Base-by-base conservation (phyloP, 2,113 vertebrate species). In the Tetraodon nigroviridis region DNA sequence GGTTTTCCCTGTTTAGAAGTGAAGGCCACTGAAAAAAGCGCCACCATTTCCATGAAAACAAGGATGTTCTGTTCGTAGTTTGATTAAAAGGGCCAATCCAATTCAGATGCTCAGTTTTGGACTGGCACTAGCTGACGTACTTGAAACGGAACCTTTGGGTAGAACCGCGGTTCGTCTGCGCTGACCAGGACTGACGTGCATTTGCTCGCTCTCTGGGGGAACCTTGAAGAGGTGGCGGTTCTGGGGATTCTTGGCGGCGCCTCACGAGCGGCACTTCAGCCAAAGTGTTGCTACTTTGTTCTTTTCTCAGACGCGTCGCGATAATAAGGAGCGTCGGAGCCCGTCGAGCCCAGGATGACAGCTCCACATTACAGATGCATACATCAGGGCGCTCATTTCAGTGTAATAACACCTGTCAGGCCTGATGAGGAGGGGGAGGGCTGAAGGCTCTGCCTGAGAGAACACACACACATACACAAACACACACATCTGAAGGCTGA, bases 371-470 rank as follows among this genome's bases (percentile, higher is more conserved):
- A 87, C 78, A 84, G 73, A 84, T 79, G 84, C 83, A 87, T 85
- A 86, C 85, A 87, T 82, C 87, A 84, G 63, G 75, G 75, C 80
- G 75, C 87, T 80, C 85, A 86, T 88, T 86, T 87, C 82, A 82
- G 75, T 75, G 78, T 88, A 87, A 88, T 88, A 87, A 88, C 83
- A 87, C 85, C 85, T 87, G 84, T 86, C 85, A 53, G 79, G 61
- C 67, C 73, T 79, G 83, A 87, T 88, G 83, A 82, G 64, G 32
- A n/a, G n/a, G 51, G 54, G 71, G 48, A 66, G 67, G 47, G 21
- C 32, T 78, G 86, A 86, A 64, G 73, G 64, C 85, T 82, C 63
- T 68, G 80, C 82, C 76, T 67, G 61, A 61, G 60, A 61, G 55
- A 53, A 48, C 16, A 0, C 32, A 69, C 46, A 73, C 63, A 65